Conservation (phyloP, 1,140 invertebrate genomes). For the Acromyrmex echinatior region DNA sequence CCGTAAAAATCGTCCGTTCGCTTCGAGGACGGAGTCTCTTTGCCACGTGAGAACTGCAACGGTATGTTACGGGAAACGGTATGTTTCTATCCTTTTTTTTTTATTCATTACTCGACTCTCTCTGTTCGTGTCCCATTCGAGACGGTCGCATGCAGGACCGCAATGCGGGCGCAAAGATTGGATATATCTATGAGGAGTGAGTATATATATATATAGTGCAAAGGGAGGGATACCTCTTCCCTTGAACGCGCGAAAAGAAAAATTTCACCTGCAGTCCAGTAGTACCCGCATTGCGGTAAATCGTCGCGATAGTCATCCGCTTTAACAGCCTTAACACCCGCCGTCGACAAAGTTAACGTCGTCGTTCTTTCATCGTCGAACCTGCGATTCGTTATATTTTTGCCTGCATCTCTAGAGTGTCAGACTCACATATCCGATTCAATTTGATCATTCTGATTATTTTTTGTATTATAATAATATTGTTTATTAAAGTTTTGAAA, state of each 20-base stretch:
- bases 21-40: background rate
- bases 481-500: too few species aligned
- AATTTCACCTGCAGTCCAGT: constrained; percentile 59
- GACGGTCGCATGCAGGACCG: constrained; percentile 60
- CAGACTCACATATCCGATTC: background rate
- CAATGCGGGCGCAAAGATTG: constrained; percentile 66
- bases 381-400: too few species aligned
- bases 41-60: background rate
- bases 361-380: background rate
- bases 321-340: background rate
- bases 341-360: background rate
- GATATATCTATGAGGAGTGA: constrained; percentile 68
- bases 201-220: constrained; percentile 24
- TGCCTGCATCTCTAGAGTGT: background rate
- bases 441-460: background rate
- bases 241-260: constrained; percentile 52
- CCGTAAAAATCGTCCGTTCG: constrained; percentile 23
- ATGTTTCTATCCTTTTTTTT: background rate
- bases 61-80: background rate
- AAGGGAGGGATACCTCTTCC: constrained; percentile 61
- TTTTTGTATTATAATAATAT: background rate
- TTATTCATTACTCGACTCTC: background rate
- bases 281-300: constrained; percentile 72
- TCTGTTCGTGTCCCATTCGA: background rate
- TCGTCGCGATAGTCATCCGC: constrained; percentile 49